Evolutionary conservation across 2,888 invertebrate genomes (phyloP).

Genomic region (Alentia gelatinosa): DNA sequence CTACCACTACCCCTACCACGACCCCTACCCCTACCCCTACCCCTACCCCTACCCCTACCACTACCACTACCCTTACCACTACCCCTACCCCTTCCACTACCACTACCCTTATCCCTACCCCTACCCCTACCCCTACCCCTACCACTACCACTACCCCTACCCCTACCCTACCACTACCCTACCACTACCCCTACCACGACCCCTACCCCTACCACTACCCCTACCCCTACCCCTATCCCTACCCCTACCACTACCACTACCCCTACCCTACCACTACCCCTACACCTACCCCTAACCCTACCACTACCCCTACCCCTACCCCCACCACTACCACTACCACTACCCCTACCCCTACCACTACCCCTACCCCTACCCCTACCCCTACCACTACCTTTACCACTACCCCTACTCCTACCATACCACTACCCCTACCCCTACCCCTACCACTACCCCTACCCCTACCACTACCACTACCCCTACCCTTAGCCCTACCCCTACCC

Average conservation of each 20-base stretch:
- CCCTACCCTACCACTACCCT: not conserved
- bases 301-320: constrained; percentile 26
- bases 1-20: constrained; percentile 19
- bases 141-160: constrained; percentile 4
- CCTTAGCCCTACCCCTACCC: not conserved
- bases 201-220: constrained; percentile 34
- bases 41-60: not conserved
- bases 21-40: not conserved
- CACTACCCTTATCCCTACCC: not conserved
- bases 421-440: not conserved
- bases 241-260: constrained; percentile 33
- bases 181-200: constrained; percentile 39
- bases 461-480: not conserved
- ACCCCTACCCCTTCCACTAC: not conserved
- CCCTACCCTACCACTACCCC: constrained; percentile 53
- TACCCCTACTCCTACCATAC: not conserved
- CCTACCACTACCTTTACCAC: not conserved
- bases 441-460: not conserved
- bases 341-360: constrained; percentile 20
- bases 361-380: not conserved
- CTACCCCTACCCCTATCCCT: constrained; percentile 6
- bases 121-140: not conserved
- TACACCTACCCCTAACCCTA: constrained; percentile 52
- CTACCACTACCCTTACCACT: not conserved
- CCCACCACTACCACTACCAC: not conserved